These are phyloP conservation scores for Smittia sp. DNA, from an alignment of 2,888 invertebrate species.

Conservation along the genomic window DNA sequence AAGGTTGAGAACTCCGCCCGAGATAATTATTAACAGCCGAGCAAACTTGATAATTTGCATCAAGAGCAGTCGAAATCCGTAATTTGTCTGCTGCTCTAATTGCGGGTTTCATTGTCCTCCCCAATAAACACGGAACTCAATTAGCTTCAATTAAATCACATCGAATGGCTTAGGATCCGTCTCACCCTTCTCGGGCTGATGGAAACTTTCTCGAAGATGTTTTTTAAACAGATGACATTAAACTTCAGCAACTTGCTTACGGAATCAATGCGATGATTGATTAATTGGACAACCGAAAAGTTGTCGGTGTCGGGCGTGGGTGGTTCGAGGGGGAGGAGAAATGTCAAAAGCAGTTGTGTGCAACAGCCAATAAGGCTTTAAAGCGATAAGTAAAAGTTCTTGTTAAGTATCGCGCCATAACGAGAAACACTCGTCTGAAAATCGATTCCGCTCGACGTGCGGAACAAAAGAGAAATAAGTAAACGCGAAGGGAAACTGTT, in stretches of 20 bases:
- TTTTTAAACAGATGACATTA: neutral
- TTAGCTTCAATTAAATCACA: neutral
- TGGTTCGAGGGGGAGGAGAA: neutral
- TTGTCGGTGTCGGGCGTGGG: neutral
- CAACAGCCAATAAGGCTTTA: conserved; percentile 22
- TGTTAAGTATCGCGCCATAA: neutral
- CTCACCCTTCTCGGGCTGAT: neutral
- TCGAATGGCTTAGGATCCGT: neutral
- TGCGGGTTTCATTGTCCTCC: neutral
- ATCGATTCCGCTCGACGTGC: conserved; percentile 10
- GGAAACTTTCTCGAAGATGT: neutral
- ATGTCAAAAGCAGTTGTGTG: conserved; percentile 21
- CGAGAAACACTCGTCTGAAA: neutral
- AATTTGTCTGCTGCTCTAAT: neutral
- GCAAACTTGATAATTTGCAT: neutral
- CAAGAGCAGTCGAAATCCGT: neutral
- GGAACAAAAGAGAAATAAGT: neutral
- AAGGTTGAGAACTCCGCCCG: too few relatives aligned
- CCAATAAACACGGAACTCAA: neutral
- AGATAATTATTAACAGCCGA: too few relatives aligned
- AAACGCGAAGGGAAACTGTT: neutral
- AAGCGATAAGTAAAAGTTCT: conserved; percentile 22
- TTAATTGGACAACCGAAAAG: conserved; percentile 15
- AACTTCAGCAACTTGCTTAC: neutral
- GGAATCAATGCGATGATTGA: conserved; percentile 15